A percentile compares a stretch with the other conserved stretches of the same genome.
phyloP scores from a whole-genome alignment of 37 sponge, comb jelly and placozoan genomes.

The Axinella damicornis region DNA sequence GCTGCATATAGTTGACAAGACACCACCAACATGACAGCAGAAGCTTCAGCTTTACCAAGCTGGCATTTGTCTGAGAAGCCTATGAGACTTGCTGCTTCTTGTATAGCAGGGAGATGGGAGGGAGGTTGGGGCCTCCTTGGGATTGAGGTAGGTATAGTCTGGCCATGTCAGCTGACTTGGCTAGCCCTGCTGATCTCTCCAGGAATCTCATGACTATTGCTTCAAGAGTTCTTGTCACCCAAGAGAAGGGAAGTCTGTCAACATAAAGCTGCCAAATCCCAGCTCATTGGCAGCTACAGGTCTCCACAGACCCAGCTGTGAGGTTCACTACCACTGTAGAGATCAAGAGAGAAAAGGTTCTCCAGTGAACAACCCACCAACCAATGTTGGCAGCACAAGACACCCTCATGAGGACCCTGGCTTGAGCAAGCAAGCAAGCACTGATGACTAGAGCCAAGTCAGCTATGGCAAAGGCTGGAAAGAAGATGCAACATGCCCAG shows the following conservation, averaged over 20 bases:
- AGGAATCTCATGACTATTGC: too few relatives aligned
- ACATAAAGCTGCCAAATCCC: neutral
- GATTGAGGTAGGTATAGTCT: conserved; percentile 1
- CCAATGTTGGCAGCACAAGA: conserved; percentile 4
- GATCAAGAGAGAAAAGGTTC: neutral
- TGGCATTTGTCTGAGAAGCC: neutral
- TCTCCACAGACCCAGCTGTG: neutral
- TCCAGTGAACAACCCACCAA: neutral
- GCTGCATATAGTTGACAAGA: neutral
- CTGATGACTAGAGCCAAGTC: neutral
- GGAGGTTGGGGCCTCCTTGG: neutral
- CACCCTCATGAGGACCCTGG: conserved; percentile 18
- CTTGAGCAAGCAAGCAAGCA: neutral
- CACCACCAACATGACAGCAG: neutral
- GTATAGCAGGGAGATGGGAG: neutral
- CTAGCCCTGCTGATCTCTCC: too few relatives aligned
- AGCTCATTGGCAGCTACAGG: neutral
- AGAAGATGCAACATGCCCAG: neutral
- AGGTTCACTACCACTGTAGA: neutral
- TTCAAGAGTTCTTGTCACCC: too few relatives aligned
- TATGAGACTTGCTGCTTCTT: neutral
- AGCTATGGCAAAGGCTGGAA: neutral
- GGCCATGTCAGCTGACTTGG: neutral
- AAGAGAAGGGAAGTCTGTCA: too few relatives aligned
- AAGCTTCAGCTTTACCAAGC: neutral